Base-by-base conservation (phyloP, 2,113 vertebrate species). In the Rhinopomastus cyanomelas region DNA sequence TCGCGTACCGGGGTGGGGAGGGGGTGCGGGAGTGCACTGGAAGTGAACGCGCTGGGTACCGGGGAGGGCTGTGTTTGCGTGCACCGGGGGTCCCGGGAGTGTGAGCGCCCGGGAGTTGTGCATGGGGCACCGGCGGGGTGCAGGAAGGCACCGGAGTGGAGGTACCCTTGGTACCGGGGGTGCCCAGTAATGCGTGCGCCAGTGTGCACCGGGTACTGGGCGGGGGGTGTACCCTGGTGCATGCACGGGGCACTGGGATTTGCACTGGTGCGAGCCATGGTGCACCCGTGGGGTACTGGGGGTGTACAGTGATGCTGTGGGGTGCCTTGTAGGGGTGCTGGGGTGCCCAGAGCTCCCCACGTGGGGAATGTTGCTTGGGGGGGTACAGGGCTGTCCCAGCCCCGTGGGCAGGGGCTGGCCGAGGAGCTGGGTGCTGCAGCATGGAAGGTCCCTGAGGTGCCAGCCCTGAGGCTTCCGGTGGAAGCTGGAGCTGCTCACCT, bases 271-370 rank as follows among this genome's bases (percentile, higher is more conserved):
- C 49, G 21, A 21, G 12, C 46, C 13, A 11, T 42, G 39, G 39
- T 42, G 39, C 39, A 42, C 39, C 15, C 39, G 11, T 42, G 39
- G 49, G 22, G 52, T 10, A 17, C 27, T 32, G 25, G 59, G 16
- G 59, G 36, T 61, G 34, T 11, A 18, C 10, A 19, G 4, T 27
- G 16, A 6, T 12, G 4, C 3, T 25, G 30, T 12, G 1, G 1
- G 34, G 26, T 13, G 14, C 4, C 20, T 39, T 49, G 3, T 5
- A 8, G 37, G 16, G 12, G 8, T 61, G 4, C 11, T 1, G 23
- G 60, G 34, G 7, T 36, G 48, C 11, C 0, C 8, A 2, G 18
- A 52, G 16, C 9, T 52, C 25, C 15, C 0, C 3, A 44, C 8
- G 14, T 16, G 22, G 27, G 64, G 30, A 12, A 3, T 23, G 49